Evolutionary conservation across 2,888 invertebrate species (phyloP).

Genomic region (Pilophorus perplexus): DNA sequence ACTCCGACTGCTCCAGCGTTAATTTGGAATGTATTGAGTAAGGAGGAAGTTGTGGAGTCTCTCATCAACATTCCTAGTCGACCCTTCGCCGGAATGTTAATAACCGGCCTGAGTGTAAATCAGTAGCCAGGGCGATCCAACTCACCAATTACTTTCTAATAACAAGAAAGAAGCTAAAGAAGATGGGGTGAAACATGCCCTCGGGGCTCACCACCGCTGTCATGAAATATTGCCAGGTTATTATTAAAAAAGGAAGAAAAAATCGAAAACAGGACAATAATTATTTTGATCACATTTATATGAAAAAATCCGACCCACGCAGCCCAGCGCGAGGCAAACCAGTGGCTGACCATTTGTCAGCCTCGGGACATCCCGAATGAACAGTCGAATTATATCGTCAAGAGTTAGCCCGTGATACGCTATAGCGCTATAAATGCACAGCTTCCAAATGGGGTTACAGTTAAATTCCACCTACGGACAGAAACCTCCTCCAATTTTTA

Average conservation of each 20-base stretch:
- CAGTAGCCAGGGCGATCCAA: slow-evolving; percentile 35
- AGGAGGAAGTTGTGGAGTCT: slow-evolving; percentile 21
- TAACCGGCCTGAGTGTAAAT: slow-evolving; percentile 37
- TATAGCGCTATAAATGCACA: no score
- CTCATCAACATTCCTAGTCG: slow-evolving; percentile 40
- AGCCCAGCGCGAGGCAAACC: background rate
- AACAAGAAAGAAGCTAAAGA: slow-evolving; percentile 25
- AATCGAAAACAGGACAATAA: slow-evolving; percentile 22
- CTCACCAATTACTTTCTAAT: slow-evolving; percentile 42
- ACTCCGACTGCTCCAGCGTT: slow-evolving; percentile 5
- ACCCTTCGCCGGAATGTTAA: slow-evolving; percentile 39
- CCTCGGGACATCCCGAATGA: slow-evolving; percentile 23
- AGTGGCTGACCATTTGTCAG: slow-evolving; percentile 12
- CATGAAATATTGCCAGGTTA: slow-evolving; percentile 35
- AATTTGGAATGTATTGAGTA: slow-evolving; percentile 40
- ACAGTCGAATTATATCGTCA: no score
- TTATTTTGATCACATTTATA: slow-evolving; percentile 33
- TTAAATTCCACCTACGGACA: no score
- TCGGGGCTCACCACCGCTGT: slow-evolving; percentile 9
- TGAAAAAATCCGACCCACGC: slow-evolving; percentile 32
- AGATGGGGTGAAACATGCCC: slow-evolving; percentile 3
- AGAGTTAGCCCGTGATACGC: no score
- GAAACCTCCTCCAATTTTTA: no score
- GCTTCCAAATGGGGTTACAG: no score
- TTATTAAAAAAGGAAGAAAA: slow-evolving; percentile 14